These are phyloP conservation scores for Heliconius eleuchia DNA, from an alignment of 1,140 invertebrate species.

Conservation along the genomic window DNA sequence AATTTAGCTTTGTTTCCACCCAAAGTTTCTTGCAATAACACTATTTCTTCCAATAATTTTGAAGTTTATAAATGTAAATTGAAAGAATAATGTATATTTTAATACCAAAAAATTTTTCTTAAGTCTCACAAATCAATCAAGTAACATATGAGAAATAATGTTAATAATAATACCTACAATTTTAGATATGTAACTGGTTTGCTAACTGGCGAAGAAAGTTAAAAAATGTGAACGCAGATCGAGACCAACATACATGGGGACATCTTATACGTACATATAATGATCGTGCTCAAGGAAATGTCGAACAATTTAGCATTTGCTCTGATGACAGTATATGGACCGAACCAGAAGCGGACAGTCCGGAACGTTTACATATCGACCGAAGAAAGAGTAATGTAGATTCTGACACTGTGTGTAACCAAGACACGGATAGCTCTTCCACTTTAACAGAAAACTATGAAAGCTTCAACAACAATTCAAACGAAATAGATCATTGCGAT, in stretches of 20 bases:
- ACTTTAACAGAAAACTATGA: slow-evolving; percentile 71
- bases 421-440: slow-evolving; percentile 55
- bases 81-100: not conserved
- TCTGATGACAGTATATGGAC: slow-evolving; percentile 89
- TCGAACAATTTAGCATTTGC: slow-evolving; percentile 88
- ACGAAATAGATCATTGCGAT: slow-evolving; percentile 53
- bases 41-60: not conserved
- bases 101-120: too few relatives aligned
- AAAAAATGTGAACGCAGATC: slow-evolving; percentile 85
- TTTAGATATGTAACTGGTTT: slow-evolving; percentile 89
- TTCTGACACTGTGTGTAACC: slow-evolving; percentile 48
- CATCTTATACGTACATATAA: slow-evolving; percentile 88
- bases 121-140: not conserved
- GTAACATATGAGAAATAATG: not conserved
- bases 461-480: slow-evolving; percentile 68
- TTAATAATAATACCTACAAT: slow-evolving; percentile 28
- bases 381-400: slow-evolving; percentile 52
- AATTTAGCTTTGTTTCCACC: slow-evolving; percentile 42
- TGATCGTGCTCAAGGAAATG: slow-evolving; percentile 86
- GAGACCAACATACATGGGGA: slow-evolving; percentile 86
- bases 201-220: slow-evolving; percentile 88
- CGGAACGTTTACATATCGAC: slow-evolving; percentile 49
- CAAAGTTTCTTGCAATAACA: slow-evolving; percentile 19
- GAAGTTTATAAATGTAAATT: not conserved
- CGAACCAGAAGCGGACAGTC: slow-evolving; percentile 77